Evolutionary conservation across 2,113 vertebrate species (phyloP), one percentile per base, ranked within the genome.

Genomic region (Myrmecophaga tridactyla): DNA sequence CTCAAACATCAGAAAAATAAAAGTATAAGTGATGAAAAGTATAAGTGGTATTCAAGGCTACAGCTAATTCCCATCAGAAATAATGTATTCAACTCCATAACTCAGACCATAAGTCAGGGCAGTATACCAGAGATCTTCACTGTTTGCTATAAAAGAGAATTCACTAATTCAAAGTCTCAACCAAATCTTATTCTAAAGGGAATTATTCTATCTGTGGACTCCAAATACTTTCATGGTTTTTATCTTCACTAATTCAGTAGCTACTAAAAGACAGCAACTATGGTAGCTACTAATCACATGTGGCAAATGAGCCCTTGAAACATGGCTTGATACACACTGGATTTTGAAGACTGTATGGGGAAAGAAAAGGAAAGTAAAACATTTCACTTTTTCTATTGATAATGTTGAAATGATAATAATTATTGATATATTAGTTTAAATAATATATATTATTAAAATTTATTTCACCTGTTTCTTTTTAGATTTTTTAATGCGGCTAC

Each of bases 1-100:
- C 65, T 81, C 53, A 90, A 80, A 93, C 21, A 41, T 84, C 36
- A 90, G 58, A 90, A 88, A 87, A 92, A 17, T 41, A 58, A 86
- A 51, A 17, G 25, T 83, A 6, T n/a, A 70, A 82, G 29, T 85
- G 41, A 48, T 48, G 84, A 93, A 17, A 34, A 48, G 1, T 63
- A 93, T 17, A 34, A 48, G 1, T 63, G 15, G 4, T 20, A 77
- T 67, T 23, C 48, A 97, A 95, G 8, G n/a, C 14, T 34, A 75
- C 7, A 70, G 25, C 31, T 89, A 18, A 76, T 23, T 7, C 60
- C 93, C 21, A 72, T n/a, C 48, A 67, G 34, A 90, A 92, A 88
- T 63, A 84, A 94, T 48, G 36, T 72, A 89, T 31, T 85, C 41
- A 70, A 81, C 15, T 92, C 23, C 4, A 0, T 41, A 62, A 53